Conservation (phyloP, 2,888 invertebrate genomes). For the Drosophila tanythrix region DNA sequence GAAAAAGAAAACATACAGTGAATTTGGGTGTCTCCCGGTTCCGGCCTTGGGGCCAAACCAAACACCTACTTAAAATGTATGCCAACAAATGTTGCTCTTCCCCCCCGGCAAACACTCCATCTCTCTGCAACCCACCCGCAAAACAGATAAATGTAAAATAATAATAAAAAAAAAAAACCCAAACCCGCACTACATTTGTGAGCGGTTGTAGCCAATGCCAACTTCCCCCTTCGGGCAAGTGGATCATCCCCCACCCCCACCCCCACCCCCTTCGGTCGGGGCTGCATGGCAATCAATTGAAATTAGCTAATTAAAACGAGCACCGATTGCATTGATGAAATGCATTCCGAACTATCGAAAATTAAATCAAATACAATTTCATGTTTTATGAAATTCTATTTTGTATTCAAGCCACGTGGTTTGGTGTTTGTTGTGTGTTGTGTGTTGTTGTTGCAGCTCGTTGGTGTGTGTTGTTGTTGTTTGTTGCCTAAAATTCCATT, state of each 20-base stretch:
- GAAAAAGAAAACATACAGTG: slow-evolving; percentile 3
- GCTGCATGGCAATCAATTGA: slow-evolving; percentile 5
- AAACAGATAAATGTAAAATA: not conserved
- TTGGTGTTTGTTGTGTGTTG: slow-evolving; percentile 1
- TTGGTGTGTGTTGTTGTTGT: slow-evolving; percentile 1
- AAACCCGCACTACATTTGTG: slow-evolving; percentile 9
- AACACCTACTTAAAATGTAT: slow-evolving; percentile 19
- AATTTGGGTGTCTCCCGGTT: slow-evolving; percentile 26
- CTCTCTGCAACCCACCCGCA: not conserved
- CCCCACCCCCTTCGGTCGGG: accelerated
- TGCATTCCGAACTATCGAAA: slow-evolving; percentile 50
- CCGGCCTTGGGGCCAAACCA: slow-evolving; percentile 50
- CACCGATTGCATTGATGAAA: slow-evolving; percentile 55
- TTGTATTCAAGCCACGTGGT: slow-evolving; percentile 39
- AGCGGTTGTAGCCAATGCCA: slow-evolving; percentile 5
- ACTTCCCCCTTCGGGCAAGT: not conserved
- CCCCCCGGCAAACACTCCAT: not conserved
- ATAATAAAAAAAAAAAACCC: slow-evolving; percentile 4
- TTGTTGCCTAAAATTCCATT: slow-evolving; percentile 31
- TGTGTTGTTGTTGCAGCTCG: slow-evolving; percentile 1
- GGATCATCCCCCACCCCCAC: too few species aligned
- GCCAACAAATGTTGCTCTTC: slow-evolving; percentile 9
- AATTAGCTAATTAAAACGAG: slow-evolving; percentile 66
- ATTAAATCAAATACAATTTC: slow-evolving; percentile 53
- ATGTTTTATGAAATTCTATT: slow-evolving; percentile 36